Evolutionary conservation across 2,113 vertebrate genomes (phyloP).

Genomic region (Eidolon helvum): DNA sequence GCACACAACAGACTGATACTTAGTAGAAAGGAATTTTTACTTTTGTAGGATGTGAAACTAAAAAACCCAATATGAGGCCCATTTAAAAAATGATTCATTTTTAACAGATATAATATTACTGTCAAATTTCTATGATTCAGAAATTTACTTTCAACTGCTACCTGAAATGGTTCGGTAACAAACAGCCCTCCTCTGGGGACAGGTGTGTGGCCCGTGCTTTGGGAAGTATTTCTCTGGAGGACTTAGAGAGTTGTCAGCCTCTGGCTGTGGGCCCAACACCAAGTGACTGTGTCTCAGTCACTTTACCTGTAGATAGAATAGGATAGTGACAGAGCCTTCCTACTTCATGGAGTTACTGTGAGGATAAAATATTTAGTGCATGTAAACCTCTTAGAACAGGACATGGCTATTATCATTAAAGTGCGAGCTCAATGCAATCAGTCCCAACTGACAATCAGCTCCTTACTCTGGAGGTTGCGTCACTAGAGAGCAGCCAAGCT

Average conservation of each 20-base stretch:
- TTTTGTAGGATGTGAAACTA: not conserved
- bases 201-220: fast-evolving
- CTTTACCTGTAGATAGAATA: not conserved
- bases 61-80: not conserved
- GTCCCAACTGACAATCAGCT: not conserved
- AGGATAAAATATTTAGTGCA: not conserved
- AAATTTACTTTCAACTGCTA: not conserved
- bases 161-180: not conserved
- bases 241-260: no score
- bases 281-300: fast-evolving
- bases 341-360: not conserved
- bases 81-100: not conserved
- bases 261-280: fast-evolving
- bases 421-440: not conserved
- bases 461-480: not conserved
- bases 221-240: not conserved
- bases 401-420: fast-evolving
- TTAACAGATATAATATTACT: not conserved
- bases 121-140: not conserved
- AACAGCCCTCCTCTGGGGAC: fast-evolving
- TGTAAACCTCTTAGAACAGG: not conserved
- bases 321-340: not conserved
- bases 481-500: not conserved
- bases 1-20: not conserved
- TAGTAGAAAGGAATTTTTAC: not conserved